Conservation (phyloP, 2,797 vertebrate species). For the Harpagifer antarcticus region DNA sequence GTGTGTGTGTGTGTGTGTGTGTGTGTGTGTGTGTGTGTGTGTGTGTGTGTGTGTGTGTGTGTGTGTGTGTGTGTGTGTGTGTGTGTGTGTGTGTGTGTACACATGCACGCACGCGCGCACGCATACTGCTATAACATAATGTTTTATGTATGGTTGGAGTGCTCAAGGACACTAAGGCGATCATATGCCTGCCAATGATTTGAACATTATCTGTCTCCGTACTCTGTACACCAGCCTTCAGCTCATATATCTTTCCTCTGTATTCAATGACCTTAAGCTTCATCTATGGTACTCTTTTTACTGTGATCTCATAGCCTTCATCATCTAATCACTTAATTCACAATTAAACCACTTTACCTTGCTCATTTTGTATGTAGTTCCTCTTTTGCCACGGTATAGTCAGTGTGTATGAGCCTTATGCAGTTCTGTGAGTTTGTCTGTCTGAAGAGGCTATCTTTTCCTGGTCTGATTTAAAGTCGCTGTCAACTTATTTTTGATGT, state of each 20-base stretch:
- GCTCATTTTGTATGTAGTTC: constrained; percentile 10
- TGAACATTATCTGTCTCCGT: not conserved
- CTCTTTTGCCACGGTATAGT: constrained; percentile 2
- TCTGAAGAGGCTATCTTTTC: not conserved
- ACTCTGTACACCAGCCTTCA: not conserved
- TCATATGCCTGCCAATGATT: not conserved
- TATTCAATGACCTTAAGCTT: constrained; percentile 1
- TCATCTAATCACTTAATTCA: constrained; percentile 16
- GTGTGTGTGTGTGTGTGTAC: too few relatives aligned
- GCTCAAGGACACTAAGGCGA: constrained; percentile 1
- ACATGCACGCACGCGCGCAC: too few relatives aligned
- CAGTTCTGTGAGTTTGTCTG: not conserved
- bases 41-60: too few relatives aligned
- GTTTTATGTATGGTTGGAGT: not conserved
- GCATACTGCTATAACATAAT: not conserved
- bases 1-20: too few relatives aligned
- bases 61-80: too few relatives aligned
- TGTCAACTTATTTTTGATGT: constrained; percentile 25
- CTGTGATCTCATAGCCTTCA: constrained; percentile 7
- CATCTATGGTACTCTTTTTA: not conserved
- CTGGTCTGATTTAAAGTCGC: constrained; percentile 40
- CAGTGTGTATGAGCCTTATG: not conserved
- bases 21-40: too few relatives aligned
- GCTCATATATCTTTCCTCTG: constrained; percentile 7
- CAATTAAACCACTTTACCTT: constrained; percentile 12